Conservation (phyloP, 2,888 invertebrate genomes). For the Brachypterus glaber region DNA sequence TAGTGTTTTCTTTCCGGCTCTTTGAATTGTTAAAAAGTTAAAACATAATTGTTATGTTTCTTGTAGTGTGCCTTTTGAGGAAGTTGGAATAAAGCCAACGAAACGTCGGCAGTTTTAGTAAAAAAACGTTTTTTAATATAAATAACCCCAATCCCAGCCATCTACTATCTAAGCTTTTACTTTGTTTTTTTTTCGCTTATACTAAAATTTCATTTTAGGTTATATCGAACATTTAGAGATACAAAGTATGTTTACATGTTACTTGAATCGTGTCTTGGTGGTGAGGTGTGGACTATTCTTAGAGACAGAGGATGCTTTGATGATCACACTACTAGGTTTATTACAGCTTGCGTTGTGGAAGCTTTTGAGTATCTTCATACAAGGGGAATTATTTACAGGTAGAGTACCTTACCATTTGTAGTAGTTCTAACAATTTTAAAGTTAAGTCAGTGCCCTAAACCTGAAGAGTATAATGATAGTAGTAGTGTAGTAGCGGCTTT, state of each 20-base stretch:
- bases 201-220: no score
- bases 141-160: slow-evolving; percentile 1
- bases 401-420: no score
- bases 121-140: no score
- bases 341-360: slow-evolving; percentile 59
- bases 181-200: slow-evolving; percentile 21
- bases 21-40: no score
- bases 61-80: background rate
- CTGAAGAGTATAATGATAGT: no score
- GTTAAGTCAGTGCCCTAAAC: no score
- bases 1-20: no score
- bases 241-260: slow-evolving; percentile 63
- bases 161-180: background rate
- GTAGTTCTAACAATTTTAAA: no score
- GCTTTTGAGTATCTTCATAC: slow-evolving; percentile 60
- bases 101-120: no score
- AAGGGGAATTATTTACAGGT: slow-evolving; percentile 49
- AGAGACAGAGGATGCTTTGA: slow-evolving; percentile 57
- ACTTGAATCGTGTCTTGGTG: slow-evolving; percentile 62
- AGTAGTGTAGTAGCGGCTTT: no score
- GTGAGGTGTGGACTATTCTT: slow-evolving; percentile 63
- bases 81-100: no score
- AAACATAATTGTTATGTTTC: no score
- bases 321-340: slow-evolving; percentile 55
- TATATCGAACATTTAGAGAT: slow-evolving; percentile 59